Evolutionary conservation across 2,797 vertebrate genomes (phyloP), one percentile per base, ranked within the genome.

Genomic region (Phyllotis vaccarum): DNA sequence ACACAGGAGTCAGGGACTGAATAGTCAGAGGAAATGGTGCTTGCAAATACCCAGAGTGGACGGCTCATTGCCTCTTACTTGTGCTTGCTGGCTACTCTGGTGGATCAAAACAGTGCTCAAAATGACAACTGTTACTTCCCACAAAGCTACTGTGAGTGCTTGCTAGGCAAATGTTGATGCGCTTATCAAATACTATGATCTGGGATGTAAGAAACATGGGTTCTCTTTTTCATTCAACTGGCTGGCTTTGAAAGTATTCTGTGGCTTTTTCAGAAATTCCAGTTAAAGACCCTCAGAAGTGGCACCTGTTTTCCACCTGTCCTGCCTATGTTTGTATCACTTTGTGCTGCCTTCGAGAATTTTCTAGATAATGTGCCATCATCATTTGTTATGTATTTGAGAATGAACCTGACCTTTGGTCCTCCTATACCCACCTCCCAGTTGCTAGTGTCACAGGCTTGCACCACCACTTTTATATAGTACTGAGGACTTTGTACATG

Each of bases 201-300:
- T 95, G 56, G 52, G 83, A 78, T n/a, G 76, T 40, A 82, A 37
- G 75, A 70, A 79, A 22, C 5, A 40, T 31, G 2, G 54, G 12
- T 19, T 40, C 86, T 66, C 5, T 10, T 93, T 87, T 72, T 66
- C 60, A 60, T 88, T 86, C 58, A 79, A 68, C 34, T 52, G 14
- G 43, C 21, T 86, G 86, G 40, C 3, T 90, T 94, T 89, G 46
- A 89, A 89, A 92, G 60, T 40, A 6, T 21, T 75, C 43, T 90
- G 37, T 52, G 54, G 62, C 72, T 75, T 93, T 64, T 74, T 46
- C 64, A 86, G 37, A 91, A 85, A 76, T 90, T n/a, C 68, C 60
- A 52, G 62, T 70, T n/a, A 9, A 43, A 68, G 64, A 64, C 27
- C 79, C n/a, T 80, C 37, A 22, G 19, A 27, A 12, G 56, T 34